phyloP scores from a whole-genome alignment of 1,140 invertebrate species.

The Paracyclopina nana region DNA sequence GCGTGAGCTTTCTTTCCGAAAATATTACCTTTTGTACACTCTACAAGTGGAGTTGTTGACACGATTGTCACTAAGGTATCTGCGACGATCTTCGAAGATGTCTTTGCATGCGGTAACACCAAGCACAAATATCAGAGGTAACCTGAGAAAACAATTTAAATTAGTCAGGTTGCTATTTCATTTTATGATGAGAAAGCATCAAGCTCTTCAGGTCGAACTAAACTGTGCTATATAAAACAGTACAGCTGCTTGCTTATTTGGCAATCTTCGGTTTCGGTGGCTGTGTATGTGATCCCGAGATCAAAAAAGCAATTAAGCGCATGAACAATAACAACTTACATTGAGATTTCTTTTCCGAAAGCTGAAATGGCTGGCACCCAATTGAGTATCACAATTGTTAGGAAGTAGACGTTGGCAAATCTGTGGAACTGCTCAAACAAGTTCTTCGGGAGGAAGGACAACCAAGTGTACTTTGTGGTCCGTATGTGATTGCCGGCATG shows the following conservation, averaged over 20 bases:
- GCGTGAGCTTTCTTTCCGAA: not conserved
- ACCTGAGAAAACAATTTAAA: no score
- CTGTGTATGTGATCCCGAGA: no score
- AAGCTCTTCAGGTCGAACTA: no score
- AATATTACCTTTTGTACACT: constrained; percentile 63
- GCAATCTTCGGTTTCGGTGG: no score
- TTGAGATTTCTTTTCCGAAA: constrained; percentile 87
- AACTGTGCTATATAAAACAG: no score
- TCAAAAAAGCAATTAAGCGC: no score
- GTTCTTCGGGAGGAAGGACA: constrained; percentile 90
- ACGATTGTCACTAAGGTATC: constrained; percentile 68
- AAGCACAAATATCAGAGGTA: constrained; percentile 82
- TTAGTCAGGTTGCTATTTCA: no score
- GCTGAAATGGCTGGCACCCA: constrained; percentile 84
- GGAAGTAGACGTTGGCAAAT: constrained; percentile 93
- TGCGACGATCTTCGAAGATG: constrained; percentile 76
- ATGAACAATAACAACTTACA: no score
- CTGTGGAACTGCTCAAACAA: constrained; percentile 88
- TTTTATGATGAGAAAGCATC: no score
- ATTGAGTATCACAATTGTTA: constrained; percentile 85
- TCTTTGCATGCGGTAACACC: constrained; percentile 93
- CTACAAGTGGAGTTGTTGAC: constrained; percentile 82
- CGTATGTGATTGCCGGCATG: constrained; percentile 58
- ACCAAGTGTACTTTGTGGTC: constrained; percentile 85
- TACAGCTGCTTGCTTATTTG: no score